phyloP scores from a whole-genome alignment of 2,113 vertebrate species.

The Notothenia coriiceps region DNA sequence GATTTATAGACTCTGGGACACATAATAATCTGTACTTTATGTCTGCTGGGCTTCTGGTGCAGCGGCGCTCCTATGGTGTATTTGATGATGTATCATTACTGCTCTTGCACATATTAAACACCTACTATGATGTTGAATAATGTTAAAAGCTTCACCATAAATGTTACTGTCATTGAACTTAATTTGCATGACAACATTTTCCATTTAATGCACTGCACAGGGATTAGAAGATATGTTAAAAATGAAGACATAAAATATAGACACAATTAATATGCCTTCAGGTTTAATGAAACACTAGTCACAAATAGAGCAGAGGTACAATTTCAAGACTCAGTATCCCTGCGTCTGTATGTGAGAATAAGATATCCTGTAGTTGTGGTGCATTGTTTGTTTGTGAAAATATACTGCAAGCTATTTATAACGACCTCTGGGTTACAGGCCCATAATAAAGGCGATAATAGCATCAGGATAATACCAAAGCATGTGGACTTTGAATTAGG shows the following conservation, averaged over 20 bases:
- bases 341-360: background rate
- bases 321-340: background rate
- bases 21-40: constrained; percentile 2
- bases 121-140: background rate
- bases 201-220: background rate
- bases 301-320: background rate
- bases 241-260: constrained; percentile 15
- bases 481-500: constrained; percentile 63
- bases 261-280: background rate
- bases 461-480: constrained; percentile 35
- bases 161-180: background rate
- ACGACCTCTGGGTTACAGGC: constrained; percentile 28
- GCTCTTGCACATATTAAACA: background rate
- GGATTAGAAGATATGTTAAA: constrained; percentile 1
- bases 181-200: background rate
- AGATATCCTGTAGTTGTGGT: background rate
- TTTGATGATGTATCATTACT: background rate
- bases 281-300: constrained; percentile 7
- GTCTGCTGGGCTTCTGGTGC: constrained; percentile 9
- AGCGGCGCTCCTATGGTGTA: background rate
- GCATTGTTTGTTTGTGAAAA: constrained; percentile 1
- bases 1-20: background rate
- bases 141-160: background rate
- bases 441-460: constrained; percentile 17
- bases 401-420: background rate